A percentile compares a stretch with the other conserved stretches of the same genome.
Evolutionary conservation across 2,113 vertebrate genomes (phyloP).

Genomic region (Lamprotornis superbus): DNA sequence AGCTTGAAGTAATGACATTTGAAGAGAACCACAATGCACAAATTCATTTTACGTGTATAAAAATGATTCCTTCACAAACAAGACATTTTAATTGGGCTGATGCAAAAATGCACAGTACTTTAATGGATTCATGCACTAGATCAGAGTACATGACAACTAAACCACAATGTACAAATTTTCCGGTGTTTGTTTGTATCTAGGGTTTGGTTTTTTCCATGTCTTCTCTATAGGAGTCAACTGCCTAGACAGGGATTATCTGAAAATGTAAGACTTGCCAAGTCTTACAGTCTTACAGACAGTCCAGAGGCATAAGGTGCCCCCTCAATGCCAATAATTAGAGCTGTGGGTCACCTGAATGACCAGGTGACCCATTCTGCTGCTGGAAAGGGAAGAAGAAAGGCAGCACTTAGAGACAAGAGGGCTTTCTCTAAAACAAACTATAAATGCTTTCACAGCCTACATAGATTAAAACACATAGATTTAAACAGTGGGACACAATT

Average conservation of each 20-base stretch:
- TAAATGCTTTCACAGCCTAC: neutral
- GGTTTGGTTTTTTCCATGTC: neutral
- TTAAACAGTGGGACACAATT: neutral
- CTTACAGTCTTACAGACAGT: too few species aligned
- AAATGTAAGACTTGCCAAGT: neutral
- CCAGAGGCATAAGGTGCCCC: neutral
- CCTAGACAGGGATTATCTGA: neutral
- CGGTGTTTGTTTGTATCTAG: neutral
- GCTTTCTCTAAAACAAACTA: neutral
- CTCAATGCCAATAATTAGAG: neutral
- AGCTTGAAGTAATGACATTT: neutral
- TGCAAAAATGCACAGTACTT: neutral
- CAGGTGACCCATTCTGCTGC: neutral
- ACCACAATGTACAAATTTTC: neutral
- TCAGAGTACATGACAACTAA: neutral
- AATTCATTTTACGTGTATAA: neutral
- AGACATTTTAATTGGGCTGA: neutral
- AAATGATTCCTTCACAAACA: neutral
- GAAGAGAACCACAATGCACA: neutral
- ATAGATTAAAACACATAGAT: neutral
- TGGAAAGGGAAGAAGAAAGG: neutral
- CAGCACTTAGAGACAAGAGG: neutral
- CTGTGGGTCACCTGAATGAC: neutral
- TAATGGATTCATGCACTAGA: neutral
- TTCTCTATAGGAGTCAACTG: neutral